Conservation (phyloP, 1,140 invertebrate species). For the Drosophila kikkawai region DNA sequence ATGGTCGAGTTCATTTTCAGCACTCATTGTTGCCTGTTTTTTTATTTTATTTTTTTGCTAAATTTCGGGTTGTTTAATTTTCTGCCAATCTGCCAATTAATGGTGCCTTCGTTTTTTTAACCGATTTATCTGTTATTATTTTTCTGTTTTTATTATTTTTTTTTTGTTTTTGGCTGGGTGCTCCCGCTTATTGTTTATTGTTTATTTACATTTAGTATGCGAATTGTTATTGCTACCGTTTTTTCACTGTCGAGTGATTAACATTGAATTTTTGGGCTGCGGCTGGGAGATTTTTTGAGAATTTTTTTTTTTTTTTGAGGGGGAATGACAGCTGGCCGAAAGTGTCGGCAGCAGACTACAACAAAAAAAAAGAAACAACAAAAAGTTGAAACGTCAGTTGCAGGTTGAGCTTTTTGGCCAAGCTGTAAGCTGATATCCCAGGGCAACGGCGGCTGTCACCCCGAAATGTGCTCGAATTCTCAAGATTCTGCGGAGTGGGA, state of each 20-base stretch:
- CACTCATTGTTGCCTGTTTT: conserved; percentile 1
- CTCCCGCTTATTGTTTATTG: conserved; percentile 35
- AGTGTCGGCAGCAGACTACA: conserved; percentile 33
- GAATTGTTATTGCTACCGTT: conserved; percentile 58
- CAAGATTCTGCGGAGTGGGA: conserved; percentile 20
- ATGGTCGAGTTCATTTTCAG: conserved; percentile 49
- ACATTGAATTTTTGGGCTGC: conserved; percentile 35
- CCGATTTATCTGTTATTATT: conserved; percentile 19
- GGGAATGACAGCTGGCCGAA: conserved; percentile 46
- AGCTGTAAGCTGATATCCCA: conserved; percentile 66
- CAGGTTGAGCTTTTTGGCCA: conserved; percentile 15
- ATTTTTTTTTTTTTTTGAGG: not conserved
- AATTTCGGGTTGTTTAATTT: conserved; percentile 33
- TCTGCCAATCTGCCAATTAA: conserved; percentile 55
- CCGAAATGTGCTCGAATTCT: conserved; percentile 7
- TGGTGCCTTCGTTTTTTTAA: conserved; percentile 10
- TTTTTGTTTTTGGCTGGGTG: conserved; percentile 4
- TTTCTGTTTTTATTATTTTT: not conserved
- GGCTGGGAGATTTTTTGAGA: conserved; percentile 6
- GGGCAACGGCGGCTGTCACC: conserved; percentile 43
- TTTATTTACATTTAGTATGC: conserved; percentile 67
- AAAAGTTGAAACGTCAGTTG: conserved; percentile 40
- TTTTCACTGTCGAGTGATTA: conserved; percentile 33
- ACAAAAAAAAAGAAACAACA: conserved; percentile 9
- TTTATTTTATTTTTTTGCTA: not conserved